These are phyloP conservation scores for Euproctis similis DNA, from an alignment of 2,888 invertebrate species.

Conservation along the genomic window DNA sequence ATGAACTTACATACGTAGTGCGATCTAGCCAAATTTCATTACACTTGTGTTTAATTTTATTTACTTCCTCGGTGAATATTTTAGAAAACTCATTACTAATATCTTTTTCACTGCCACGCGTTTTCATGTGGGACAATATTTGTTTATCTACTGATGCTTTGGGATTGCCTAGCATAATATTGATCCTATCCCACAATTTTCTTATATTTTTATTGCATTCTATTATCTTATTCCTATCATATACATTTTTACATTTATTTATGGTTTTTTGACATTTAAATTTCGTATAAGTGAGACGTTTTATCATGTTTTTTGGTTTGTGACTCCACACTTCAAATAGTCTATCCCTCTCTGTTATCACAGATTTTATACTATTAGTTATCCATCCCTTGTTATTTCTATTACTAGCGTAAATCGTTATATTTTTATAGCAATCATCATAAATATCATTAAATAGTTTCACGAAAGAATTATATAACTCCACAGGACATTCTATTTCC, in stretches of 20 bases:
- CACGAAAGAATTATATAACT: neutral
- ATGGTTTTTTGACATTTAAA: too few species aligned
- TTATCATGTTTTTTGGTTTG: neutral
- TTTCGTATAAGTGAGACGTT: neutral
- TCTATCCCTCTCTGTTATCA: constrained; percentile 1
- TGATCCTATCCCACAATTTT: neutral
- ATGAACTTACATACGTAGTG: too few species aligned
- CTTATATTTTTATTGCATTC: neutral
- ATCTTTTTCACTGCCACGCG: neutral
- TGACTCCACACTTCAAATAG: neutral
- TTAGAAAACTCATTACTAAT: neutral
- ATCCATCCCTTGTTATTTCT: constrained; percentile 1
- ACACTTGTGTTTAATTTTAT: neutral
- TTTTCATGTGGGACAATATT: neutral
- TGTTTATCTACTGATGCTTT: neutral
- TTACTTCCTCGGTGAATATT: neutral
- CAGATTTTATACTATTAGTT: neutral
- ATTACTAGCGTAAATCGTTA: neutral
- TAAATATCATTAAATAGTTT: neutral
- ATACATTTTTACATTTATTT: neutral
- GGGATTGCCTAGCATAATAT: neutral
- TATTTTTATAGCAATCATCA: neutral
- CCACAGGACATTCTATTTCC: neutral
- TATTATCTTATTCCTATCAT: neutral
- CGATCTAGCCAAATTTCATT: neutral